These are phyloP conservation scores for Urosaurus nigricauda DNA, from an alignment of 2,797 vertebrate species.

Conservation along the genomic window DNA sequence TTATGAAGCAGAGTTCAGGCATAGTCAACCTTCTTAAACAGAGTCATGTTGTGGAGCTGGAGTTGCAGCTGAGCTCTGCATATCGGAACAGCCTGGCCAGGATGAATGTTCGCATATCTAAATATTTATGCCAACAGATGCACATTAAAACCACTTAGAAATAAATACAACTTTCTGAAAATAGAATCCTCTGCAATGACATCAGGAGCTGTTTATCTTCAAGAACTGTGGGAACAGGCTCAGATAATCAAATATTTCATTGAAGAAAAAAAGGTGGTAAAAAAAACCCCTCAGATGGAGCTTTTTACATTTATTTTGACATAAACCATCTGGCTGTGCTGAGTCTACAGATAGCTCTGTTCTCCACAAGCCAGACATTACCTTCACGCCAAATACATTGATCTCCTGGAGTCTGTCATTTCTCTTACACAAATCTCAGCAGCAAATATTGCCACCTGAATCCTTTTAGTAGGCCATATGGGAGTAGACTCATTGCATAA, in stretches of 20 bases:
- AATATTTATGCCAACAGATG: constrained; percentile 76
- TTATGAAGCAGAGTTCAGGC: constrained; percentile 57
- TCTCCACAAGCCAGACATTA: constrained; percentile 20
- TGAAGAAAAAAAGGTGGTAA: constrained; percentile 30
- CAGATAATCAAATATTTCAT: constrained; percentile 66
- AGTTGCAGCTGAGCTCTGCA: constrained; percentile 71
- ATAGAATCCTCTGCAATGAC: constrained; percentile 68
- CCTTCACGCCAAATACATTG: constrained; percentile 2
- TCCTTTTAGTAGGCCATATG: too few relatives aligned
- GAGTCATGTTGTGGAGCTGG: constrained; percentile 55
- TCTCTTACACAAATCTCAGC: not conserved
- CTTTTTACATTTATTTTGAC: constrained; percentile 55
- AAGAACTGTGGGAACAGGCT: constrained; percentile 66
- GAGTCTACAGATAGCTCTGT: constrained; percentile 5
- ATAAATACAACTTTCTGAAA: constrained; percentile 74
- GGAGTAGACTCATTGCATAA: too few relatives aligned
- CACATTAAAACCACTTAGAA: constrained; percentile 71
- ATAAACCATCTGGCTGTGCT: constrained; percentile 34
- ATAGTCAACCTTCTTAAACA: constrained; percentile 47
- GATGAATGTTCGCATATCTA: constrained; percentile 69
- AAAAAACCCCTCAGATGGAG: constrained; percentile 57
- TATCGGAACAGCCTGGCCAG: constrained; percentile 66
- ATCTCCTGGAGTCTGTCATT: not conserved
- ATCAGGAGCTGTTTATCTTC: constrained; percentile 71
- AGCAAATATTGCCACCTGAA: not conserved